Evolutionary conservation across 2,888 invertebrate species (phyloP).

Genomic region (Idaea dimidiata): DNA sequence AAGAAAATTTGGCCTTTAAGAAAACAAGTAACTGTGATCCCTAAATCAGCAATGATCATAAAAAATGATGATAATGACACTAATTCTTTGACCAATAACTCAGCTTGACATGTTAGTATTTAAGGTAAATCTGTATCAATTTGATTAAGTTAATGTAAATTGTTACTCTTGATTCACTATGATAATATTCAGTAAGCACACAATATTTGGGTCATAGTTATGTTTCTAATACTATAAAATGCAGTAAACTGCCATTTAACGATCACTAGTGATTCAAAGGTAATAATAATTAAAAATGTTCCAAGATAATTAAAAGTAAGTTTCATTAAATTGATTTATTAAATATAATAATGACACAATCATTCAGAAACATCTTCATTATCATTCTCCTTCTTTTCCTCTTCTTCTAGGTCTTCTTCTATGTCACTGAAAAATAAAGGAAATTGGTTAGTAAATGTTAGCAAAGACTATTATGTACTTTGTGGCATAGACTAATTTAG

Average conservation of each 20-base stretch:
- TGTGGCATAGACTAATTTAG: too few species aligned
- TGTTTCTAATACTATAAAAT: background rate
- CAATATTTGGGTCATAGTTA: background rate
- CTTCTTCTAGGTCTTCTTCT: constrained; percentile 14
- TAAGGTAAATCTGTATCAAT: background rate
- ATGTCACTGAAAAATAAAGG: constrained; percentile 31
- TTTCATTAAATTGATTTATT: background rate
- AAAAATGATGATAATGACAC: constrained; percentile 19
- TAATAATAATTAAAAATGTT: background rate
- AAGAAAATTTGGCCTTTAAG: constrained; percentile 73
- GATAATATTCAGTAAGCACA: background rate
- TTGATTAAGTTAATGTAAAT: background rate
- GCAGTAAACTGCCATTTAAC: too few species aligned
- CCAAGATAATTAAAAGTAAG: constrained; percentile 8
- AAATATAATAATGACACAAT: background rate
- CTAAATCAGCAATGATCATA: constrained; percentile 40
- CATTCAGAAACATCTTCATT: constrained; percentile 17
- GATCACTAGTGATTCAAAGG: background rate
- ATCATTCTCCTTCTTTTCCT: constrained; percentile 10
- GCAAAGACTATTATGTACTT: constrained; percentile 9
- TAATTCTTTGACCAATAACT: constrained; percentile 14
- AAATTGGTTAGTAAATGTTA: constrained; percentile 2
- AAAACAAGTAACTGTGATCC: constrained; percentile 53
- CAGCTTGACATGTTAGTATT: background rate
- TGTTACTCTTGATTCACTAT: background rate